Percentiles rank a stretch among this genome's conserved stretches.
These are phyloP conservation scores for Dendrocopos noguchii DNA, from an alignment of 2,113 vertebrate species.

Conservation along the genomic window DNA sequence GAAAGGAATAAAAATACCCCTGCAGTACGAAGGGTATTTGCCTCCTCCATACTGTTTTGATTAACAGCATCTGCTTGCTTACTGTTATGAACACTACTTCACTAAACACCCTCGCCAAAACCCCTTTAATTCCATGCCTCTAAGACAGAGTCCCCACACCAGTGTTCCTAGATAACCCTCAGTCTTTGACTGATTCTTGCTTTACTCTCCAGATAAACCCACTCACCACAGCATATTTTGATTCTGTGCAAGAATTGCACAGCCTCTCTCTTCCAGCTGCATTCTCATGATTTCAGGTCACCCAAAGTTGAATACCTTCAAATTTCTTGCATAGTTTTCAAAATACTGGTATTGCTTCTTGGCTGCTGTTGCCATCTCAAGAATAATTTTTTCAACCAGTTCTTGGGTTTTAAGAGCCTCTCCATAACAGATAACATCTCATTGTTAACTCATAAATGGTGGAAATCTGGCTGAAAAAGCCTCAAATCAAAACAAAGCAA, in stretches of 20 bases:
- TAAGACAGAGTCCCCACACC: neutral
- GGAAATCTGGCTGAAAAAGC: neutral
- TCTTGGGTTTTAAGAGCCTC: neutral
- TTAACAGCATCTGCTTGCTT: constrained; percentile 41
- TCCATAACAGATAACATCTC: neutral
- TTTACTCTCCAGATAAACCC: neutral
- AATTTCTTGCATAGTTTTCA: neutral
- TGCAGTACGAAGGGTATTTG: neutral
- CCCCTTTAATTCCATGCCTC: neutral
- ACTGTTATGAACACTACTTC: neutral
- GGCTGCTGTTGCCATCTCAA: neutral
- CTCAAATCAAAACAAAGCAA: neutral
- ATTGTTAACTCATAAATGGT: neutral
- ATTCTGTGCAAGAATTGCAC: neutral
- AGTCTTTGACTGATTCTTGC: neutral
- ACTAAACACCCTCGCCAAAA: constrained; percentile 40
- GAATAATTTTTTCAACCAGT: neutral
- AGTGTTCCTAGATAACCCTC: neutral
- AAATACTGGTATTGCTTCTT: neutral
- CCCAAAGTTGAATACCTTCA: neutral
- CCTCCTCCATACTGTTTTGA: constrained; percentile 23
- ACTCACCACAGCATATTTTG: neutral
- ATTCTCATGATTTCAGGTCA: neutral
- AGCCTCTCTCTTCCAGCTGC: neutral
- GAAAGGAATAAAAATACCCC: neutral